Evolutionary conservation across 2,113 vertebrate genomes (phyloP).

Genomic region (Labeo catla): DNA sequence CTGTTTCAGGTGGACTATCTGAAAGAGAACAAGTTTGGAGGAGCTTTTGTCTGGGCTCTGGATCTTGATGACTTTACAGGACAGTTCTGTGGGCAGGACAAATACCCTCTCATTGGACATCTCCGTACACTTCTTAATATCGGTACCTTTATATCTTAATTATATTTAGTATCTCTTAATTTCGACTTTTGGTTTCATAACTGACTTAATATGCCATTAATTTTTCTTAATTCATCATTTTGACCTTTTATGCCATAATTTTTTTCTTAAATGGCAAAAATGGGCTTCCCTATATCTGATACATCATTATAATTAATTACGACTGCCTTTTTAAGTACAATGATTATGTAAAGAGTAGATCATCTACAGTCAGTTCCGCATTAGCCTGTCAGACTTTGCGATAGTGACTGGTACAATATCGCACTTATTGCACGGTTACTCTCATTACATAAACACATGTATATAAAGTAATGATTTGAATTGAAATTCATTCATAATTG

Average conservation of each 20-base stretch:
- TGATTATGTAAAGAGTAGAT: no score
- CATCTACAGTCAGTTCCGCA: neutral
- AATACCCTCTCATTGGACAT: conserved; percentile 74
- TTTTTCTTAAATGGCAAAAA: neutral
- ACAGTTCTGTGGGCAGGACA: conserved; percentile 76
- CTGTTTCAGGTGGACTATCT: conserved; percentile 72
- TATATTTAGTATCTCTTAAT: neutral
- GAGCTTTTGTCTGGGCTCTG: conserved; percentile 81
- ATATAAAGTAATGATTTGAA: neutral
- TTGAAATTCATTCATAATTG: neutral
- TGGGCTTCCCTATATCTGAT: neutral
- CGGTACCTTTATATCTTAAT: conserved; percentile 56
- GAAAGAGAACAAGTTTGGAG: conserved; percentile 75
- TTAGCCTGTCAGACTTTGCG: neutral
- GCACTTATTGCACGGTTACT: neutral
- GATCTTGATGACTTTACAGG: conserved; percentile 82
- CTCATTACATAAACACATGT: no score
- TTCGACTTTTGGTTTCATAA: neutral
- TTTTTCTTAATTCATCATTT: neutral
- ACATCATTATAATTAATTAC: neutral
- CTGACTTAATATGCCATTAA: neutral
- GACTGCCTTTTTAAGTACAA: neutral
- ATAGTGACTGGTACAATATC: neutral
- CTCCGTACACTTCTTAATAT: conserved; percentile 68
- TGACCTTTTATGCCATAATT: neutral